Base-by-base conservation (phyloP, 1,140 invertebrate genomes). In the Gonioctena quinquepunctata region DNA sequence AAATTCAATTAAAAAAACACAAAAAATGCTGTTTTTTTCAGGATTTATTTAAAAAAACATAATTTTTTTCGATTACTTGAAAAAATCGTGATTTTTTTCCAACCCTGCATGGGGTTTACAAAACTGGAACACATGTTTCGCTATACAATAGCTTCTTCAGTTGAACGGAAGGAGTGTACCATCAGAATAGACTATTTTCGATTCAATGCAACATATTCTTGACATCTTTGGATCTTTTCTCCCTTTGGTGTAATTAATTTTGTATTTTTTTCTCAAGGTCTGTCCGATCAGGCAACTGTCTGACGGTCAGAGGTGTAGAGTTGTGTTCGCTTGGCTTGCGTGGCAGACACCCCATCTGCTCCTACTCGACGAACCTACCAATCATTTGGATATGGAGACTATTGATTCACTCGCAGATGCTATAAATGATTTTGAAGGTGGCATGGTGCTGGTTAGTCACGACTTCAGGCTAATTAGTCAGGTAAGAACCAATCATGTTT, bases 381-480 rank as follows among this genome's bases (percentile, higher is more conserved):
- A 99, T 90, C 97, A 99, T 83, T 90, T 99, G 82, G 98, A 99
- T 81, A 98, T 99, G 91, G 98, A 99, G 86, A 99, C 97, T 0
- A 99, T 99, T 71, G 98, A 99, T 85, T 94, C 97, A 0, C 85
- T 99, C 6, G 98, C 96, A 7, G 97, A 99, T 71, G 98, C 98
- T 18, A 94, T 99, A 63, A 98, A 97, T 81, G 94, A 97, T 76
- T 99, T 99, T 82, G 94, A 97, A 78, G 98, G 98, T 27, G 98
- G 98, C 72, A 93, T 99, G 91, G 95, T 99, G 23, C 88, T 99
- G 0, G 97, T 99, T 73, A 96, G 94, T 85, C 97, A 99, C 90
- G 97, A 99, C 86, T 99, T 99, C 85, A 90, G 98, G 84, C 90
- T 99, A 18, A 99, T 99, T 73, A 97, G 93, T 87, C 98, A 99